Evolutionary conservation across 1,140 invertebrate genomes (phyloP), one percentile per base, ranked within the genome.

Genomic region (Oryzaephilus surinamensis): DNA sequence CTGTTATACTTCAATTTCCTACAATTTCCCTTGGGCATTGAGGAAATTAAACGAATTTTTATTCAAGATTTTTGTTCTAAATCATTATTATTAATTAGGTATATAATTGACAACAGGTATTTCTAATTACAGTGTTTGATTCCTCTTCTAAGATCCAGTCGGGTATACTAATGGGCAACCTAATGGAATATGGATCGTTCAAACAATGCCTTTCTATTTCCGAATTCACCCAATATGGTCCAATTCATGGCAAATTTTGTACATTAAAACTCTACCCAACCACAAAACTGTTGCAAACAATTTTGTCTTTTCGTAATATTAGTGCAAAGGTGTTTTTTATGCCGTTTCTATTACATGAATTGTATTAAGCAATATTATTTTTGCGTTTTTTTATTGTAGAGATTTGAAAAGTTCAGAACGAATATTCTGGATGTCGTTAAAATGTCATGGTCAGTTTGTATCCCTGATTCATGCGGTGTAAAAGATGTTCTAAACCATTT

Each of bases 111-210:
- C n/a, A n/a, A n/a, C n/a, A n/a, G n/a, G n/a, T n/a, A n/a, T 26
- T 30, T 32, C 10, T 21, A 13, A 21, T 54, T 52, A 23, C 16
- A 57, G 55, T 57, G 55, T 51, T 57, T 32, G 55, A 57, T 46
- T 45, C 55, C 8, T 57, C 55, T 6, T 51, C 52, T 7, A 57
- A 57, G 34, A 21, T 54, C 0, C 52, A 54, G 30, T 33, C 52
- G 6, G 52, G 52, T 2, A 46, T 54, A 4, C 27, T 54, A 6
- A 19, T 35, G 12, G 49, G 52, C 18, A 54, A 54, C 30, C 32
- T 54, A 12, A 33, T 54, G 13, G 49, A 54, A 30, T 54, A 45
- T 45, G 52, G 52, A 3, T 41, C 32, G n/a, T 54, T 41, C 32
- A 38, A 39, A 21, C 49, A 54, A 40, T 54, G 52, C 35, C 28